These are phyloP conservation scores for Lypha dubia DNA, from an alignment of 2,888 invertebrate species.

Conservation along the genomic window DNA sequence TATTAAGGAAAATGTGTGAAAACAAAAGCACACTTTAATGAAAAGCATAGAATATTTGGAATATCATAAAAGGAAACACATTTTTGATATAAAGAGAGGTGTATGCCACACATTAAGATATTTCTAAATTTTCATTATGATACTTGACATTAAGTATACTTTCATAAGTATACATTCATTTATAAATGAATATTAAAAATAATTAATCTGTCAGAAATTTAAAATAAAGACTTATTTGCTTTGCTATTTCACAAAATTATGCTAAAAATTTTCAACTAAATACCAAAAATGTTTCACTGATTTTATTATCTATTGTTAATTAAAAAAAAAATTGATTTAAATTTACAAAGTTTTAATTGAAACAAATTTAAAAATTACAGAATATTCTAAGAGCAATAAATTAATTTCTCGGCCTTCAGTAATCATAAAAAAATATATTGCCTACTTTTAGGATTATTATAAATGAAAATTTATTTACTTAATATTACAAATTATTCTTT, in stretches of 20 bases:
- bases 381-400: conserved; percentile 1
- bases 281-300: too few species aligned
- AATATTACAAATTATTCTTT: neutral
- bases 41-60: conserved; percentile 1
- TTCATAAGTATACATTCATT: too few species aligned
- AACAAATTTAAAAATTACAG: conserved; percentile 5
- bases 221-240: too few species aligned
- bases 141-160: neutral
- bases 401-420: neutral
- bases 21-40: neutral
- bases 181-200: conserved; percentile 1
- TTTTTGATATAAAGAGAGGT: neutral
- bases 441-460: conserved; percentile 32
- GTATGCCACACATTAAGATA: neutral
- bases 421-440: conserved; percentile 32
- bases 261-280: too few species aligned
- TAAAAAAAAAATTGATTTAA: neutral
- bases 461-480: conserved; percentile 46
- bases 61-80: conserved; percentile 14
- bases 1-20: neutral
- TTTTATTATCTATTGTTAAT: too few species aligned
- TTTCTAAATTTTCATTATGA: neutral
- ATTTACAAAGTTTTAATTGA: neutral
- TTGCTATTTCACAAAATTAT: too few species aligned
- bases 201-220: conserved; percentile 25